These are phyloP conservation scores for Amniataba percoides DNA, from an alignment of 2,797 vertebrate genomes.

Conservation along the genomic window DNA sequence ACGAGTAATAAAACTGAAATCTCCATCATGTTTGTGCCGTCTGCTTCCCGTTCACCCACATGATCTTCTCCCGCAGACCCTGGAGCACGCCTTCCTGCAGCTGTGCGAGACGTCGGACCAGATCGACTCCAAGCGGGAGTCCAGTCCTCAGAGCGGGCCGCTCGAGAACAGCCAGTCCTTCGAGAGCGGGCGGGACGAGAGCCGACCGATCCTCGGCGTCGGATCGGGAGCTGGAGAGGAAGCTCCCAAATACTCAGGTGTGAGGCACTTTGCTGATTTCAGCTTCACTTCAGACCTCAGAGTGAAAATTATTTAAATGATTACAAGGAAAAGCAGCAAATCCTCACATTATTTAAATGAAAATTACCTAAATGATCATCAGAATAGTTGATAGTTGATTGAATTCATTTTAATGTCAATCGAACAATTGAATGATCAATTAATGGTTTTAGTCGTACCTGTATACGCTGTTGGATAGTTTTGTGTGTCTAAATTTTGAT, in stretches of 20 bases:
- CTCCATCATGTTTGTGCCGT: no score
- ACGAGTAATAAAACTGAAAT: no score
- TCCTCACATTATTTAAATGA: no score
- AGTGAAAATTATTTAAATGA: not conserved
- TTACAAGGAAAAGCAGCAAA: not conserved
- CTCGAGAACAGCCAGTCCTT: slow-evolving; percentile 76
- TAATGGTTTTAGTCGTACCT: no score
- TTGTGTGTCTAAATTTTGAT: not conserved
- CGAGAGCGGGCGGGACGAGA: slow-evolving; percentile 81
- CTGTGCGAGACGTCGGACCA: slow-evolving; percentile 85
- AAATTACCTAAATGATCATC: no score
- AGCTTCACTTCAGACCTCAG: no score
- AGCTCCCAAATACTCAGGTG: slow-evolving; percentile 76
- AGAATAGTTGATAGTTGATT: no score
- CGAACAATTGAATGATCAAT: no score
- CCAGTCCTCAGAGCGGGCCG: slow-evolving; percentile 51
- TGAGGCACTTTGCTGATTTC: no score
- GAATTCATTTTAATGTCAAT: no score
- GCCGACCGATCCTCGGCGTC: slow-evolving; percentile 74
- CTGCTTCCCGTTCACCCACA: not conserved
- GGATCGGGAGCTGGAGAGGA: slow-evolving; percentile 52
- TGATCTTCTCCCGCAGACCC: slow-evolving; percentile 71
- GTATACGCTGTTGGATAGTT: not conserved
- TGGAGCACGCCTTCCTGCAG: slow-evolving; percentile 87
- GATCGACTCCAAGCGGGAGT: slow-evolving; percentile 40